A percentile compares a stretch with the other conserved stretches of the same genome.
Evolutionary conservation across 2,888 invertebrate species (phyloP).

Genomic region (Arctia plantaginis): DNA sequence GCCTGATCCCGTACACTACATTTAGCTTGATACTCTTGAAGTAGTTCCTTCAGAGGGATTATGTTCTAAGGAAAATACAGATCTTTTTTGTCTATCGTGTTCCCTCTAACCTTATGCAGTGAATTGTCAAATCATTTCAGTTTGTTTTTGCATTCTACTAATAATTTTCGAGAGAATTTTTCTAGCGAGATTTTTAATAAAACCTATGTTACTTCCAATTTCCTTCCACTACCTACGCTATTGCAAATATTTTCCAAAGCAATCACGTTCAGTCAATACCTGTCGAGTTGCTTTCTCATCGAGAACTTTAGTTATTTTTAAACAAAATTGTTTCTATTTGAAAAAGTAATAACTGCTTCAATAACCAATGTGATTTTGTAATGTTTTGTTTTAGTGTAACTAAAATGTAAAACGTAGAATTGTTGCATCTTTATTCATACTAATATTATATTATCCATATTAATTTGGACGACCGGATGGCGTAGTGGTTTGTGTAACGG

Average conservation of each 20-base stretch:
- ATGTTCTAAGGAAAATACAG: conserved; percentile 27
- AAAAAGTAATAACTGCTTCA: neutral
- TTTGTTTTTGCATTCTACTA: neutral
- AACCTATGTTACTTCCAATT: neutral
- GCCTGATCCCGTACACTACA: conserved; percentile 43
- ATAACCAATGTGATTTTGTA: neutral
- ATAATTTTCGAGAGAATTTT: neutral
- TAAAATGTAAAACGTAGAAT: neutral
- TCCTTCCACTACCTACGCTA: neutral
- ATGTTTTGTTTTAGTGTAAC: neutral
- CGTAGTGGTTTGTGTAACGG: too few species aligned
- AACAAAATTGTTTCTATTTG: neutral
- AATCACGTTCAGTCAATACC: neutral
- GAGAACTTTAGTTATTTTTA: neutral
- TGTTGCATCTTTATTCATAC: too few species aligned
- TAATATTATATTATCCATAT: too few species aligned
- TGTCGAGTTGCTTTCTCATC: neutral
- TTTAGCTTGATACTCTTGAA: conserved; percentile 50
- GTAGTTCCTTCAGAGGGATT: conserved; percentile 38
- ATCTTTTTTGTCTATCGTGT: neutral
- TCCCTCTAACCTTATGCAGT: neutral
- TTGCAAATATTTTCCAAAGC: neutral
- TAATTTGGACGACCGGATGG: too few species aligned
- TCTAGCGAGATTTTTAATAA: neutral
- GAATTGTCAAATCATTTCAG: neutral